Evolutionary conservation across 2,797 vertebrate species (phyloP).

Genomic region (Siniperca undulata): DNA sequence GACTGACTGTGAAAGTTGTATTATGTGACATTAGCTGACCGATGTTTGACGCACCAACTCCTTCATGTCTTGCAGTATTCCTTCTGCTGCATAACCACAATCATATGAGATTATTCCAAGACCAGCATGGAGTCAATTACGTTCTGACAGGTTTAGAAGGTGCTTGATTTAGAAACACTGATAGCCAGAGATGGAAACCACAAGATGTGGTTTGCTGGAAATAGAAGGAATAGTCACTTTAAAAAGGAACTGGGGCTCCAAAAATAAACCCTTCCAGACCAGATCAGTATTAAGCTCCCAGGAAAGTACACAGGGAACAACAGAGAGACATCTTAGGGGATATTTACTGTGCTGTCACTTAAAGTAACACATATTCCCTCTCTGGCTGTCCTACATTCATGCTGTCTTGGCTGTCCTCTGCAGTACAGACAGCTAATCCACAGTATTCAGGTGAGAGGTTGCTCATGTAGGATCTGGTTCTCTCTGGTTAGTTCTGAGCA

Average conservation of each 20-base stretch:
- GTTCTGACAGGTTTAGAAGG: slow-evolving; percentile 39
- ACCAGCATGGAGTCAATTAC: slow-evolving; percentile 38
- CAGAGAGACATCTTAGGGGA: slow-evolving; percentile 60
- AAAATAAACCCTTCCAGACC: slow-evolving; percentile 72
- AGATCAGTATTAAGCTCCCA: slow-evolving; percentile 49
- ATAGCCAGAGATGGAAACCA: slow-evolving; percentile 72
- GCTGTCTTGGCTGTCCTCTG: slow-evolving; percentile 36
- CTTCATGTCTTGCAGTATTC: slow-evolving; percentile 37
- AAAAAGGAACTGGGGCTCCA: slow-evolving; percentile 69
- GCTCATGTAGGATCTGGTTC: slow-evolving; percentile 53
- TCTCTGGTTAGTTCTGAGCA: slow-evolving; percentile 49
- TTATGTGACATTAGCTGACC: slow-evolving; percentile 24
- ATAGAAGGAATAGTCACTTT: slow-evolving; percentile 70
- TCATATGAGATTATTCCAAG: slow-evolving; percentile 63
- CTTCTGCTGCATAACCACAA: slow-evolving; percentile 56
- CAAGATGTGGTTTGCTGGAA: slow-evolving; percentile 53
- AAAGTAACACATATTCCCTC: slow-evolving; percentile 57
- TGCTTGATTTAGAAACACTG: slow-evolving; percentile 68
- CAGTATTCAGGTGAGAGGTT: slow-evolving; percentile 59
- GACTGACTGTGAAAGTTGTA: neutral
- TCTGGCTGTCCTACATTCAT: slow-evolving; percentile 72
- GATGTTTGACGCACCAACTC: neutral
- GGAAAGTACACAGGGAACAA: slow-evolving; percentile 55
- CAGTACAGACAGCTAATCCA: slow-evolving; percentile 67
- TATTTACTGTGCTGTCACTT: slow-evolving; percentile 74